These are phyloP conservation scores for Atractosteus spatula DNA, from an alignment of 2,113 vertebrate genomes.

Conservation along the genomic window DNA sequence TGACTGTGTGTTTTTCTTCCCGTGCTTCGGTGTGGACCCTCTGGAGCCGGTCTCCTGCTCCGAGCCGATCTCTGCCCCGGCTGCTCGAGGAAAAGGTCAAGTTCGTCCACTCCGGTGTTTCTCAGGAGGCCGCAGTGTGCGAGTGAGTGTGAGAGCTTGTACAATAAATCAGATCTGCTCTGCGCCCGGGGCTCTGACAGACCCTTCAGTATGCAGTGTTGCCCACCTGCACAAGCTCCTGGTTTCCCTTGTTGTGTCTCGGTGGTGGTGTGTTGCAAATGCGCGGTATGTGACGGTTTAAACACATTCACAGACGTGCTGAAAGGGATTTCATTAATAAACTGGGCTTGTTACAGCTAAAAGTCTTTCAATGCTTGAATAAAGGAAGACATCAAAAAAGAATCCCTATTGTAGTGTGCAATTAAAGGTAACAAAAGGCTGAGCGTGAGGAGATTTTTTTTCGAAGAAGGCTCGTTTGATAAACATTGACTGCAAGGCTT, in stretches of 20 bases:
- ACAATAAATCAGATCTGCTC: slow-evolving; percentile 20
- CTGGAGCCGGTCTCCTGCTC: neutral
- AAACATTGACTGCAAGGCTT: slow-evolving; percentile 20
- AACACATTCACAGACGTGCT: neutral
- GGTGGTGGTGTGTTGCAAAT: too few relatives aligned
- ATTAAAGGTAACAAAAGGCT: slow-evolving; percentile 13
- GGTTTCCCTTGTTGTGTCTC: neutral
- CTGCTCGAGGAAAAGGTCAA: slow-evolving; percentile 3
- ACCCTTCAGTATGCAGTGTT: neutral
- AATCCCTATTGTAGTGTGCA: slow-evolving; percentile 4
- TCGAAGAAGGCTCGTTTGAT: neutral
- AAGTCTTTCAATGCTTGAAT: neutral
- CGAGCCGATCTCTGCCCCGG: neutral
- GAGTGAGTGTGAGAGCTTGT: neutral
- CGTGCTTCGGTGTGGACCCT: neutral
- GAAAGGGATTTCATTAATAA: slow-evolving; percentile 9
- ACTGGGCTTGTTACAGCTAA: neutral
- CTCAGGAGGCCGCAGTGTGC: slow-evolving; percentile 3
- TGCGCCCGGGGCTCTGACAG: neutral
- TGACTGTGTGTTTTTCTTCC: neutral
- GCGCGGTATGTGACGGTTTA: too few relatives aligned
- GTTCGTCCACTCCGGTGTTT: neutral
- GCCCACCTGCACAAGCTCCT: slow-evolving; percentile 1
- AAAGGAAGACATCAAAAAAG: slow-evolving; percentile 10
- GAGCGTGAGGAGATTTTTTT: neutral